Conservation (phyloP, 2,888 invertebrate genomes). For the Invenusta paracnida region DNA sequence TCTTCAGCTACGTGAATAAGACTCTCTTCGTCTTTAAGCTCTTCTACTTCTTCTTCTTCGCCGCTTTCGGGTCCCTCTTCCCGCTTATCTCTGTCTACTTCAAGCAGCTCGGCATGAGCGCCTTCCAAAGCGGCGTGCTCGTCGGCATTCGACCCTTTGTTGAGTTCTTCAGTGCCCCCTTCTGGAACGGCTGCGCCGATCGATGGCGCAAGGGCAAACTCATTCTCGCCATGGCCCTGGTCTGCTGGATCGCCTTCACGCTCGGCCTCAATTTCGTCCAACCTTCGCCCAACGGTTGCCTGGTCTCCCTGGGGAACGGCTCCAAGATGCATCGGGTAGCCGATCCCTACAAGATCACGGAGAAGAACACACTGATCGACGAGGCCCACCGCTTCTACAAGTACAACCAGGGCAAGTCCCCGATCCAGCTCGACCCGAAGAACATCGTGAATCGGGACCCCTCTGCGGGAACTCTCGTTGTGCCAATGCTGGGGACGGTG, state of each 20-base stretch:
- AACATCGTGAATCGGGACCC: constrained; percentile 50
- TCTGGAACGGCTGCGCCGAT: constrained; percentile 93
- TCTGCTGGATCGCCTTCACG: constrained; percentile 93
- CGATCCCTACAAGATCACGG: not conserved
- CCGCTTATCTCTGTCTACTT: constrained; percentile 98
- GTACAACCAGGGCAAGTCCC: constrained; percentile 47
- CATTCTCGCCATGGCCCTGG: constrained; percentile 79
- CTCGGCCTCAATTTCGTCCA: constrained; percentile 89
- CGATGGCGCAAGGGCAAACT: constrained; percentile 66
- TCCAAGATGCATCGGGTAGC: constrained; percentile 26
- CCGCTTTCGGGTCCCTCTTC: constrained; percentile 94
- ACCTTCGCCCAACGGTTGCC: constrained; percentile 84
- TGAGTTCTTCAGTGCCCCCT: constrained; percentile 91
- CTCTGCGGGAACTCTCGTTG: constrained; percentile 52
- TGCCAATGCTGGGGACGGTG: constrained; percentile 82
- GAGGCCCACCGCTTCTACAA: constrained; percentile 25
- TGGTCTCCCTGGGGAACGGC: constrained; percentile 58
- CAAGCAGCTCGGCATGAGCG: constrained; percentile 99
- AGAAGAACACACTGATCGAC: constrained; percentile 11
- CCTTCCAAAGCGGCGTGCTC: constrained; percentile 77
- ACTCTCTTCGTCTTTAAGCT: constrained; percentile 88
- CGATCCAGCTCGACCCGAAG: constrained; percentile 48
- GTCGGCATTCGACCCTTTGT: constrained; percentile 93
- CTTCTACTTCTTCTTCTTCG: constrained; percentile 98
- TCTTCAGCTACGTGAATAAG: constrained; percentile 62